Evolutionary conservation across 2,797 vertebrate species (phyloP).

Genomic region (Enteromius fasciolatus): DNA sequence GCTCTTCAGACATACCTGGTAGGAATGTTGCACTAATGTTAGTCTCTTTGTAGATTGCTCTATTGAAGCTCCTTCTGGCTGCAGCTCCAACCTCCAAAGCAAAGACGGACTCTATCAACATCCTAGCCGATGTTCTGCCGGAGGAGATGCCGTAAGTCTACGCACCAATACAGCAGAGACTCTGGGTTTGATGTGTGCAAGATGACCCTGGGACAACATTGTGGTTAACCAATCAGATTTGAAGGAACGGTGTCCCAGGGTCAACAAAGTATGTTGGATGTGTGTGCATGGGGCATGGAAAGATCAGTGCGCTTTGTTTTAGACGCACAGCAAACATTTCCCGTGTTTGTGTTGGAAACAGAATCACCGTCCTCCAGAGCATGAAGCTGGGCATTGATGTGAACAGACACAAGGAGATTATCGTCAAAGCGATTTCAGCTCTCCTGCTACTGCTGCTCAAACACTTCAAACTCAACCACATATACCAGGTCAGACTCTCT

Average conservation of each 20-base stretch:
- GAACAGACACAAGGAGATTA: conserved; percentile 98
- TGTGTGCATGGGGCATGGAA: background rate
- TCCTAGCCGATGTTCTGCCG: conserved; percentile 92
- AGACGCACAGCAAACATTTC: background rate
- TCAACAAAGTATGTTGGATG: no score
- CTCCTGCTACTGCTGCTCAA: conserved; percentile 93
- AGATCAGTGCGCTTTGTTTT: background rate
- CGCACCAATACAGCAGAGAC: background rate
- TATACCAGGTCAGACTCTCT: conserved; percentile 77
- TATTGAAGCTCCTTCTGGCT: conserved; percentile 93
- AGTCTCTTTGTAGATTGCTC: conserved; percentile 82
- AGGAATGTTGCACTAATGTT: background rate
- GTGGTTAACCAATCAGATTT: no score
- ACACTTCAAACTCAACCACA: conserved; percentile 95
- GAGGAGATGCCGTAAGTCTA: conserved; percentile 98
- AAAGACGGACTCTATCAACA: conserved; percentile 98
- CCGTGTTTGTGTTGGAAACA: conserved; percentile 61
- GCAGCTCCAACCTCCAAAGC: conserved; percentile 97
- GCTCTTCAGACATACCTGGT: background rate
- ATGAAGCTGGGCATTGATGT: conserved; percentile 98
- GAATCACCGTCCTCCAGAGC: conserved; percentile 95
- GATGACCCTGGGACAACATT: no score
- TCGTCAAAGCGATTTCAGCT: conserved; percentile 94
- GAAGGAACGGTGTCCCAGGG: no score
- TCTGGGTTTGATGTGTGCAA: conserved; percentile 11